Base-by-base conservation (phyloP, 2,113 vertebrate genomes). In the Podarcis muralis region DNA sequence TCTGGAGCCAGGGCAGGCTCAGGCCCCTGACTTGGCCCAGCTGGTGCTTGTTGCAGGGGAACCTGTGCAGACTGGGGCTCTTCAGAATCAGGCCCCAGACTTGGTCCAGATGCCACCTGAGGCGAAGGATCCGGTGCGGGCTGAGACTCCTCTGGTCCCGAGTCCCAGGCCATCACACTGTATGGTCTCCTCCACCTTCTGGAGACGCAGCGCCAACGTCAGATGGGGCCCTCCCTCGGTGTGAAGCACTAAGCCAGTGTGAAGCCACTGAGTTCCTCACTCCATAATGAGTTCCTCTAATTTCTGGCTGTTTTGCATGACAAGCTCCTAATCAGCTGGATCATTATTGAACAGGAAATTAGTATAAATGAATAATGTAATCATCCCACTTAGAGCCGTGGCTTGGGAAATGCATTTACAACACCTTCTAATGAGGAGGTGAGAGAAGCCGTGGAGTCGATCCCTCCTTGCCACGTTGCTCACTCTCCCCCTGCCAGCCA, bases 311-410 rank as follows among this genome's bases (percentile, higher is more conserved):
- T 90, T 74, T 90, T 75, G 81, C 71, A 20, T 22, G 86, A 82
- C 81, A 62, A 86, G 80, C 83, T 37, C 80, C 86, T 77, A 71
- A 40, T 43, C 25, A 6, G 80, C 59, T 25, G 75, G 62, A 82
- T 79, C 69, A n/a, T 81, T 53, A 35, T 40, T 59, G 89, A 84
- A 85, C 79, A 81, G 53, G 72, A 90, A 65, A 81, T 80, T 62
- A 85, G 88, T 81, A 82, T 85, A 90, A 82, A 43, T 85, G 86
- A 92, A 84, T 71, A 85, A 81, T 85, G 78, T 79, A 87, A 88
- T 83, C 82, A 83, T 85, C 62, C 65, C 35, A 68, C 76, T 92
- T 84, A 82, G 65, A n/a, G 69, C 6, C 3, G 23, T 1, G 37
- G 37, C 57, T 87, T 35, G 87, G 69, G 71, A 87, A 84, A 92